Conservation (phyloP, 30 jellyfish, hydroid and myxozoan genomes). For the Hydractinia symbiolongicarpus region DNA sequence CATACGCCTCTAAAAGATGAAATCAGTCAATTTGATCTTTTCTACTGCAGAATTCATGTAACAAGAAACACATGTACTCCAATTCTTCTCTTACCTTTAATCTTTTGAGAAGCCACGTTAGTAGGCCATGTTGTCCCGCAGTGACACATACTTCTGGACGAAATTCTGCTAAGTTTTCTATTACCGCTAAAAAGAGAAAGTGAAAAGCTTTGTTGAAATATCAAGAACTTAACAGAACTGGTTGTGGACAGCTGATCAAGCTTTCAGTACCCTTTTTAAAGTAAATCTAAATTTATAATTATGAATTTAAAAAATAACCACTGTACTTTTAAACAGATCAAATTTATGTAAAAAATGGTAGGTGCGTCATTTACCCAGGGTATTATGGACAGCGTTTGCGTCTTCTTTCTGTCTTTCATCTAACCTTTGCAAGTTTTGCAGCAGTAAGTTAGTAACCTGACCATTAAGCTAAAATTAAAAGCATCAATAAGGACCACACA, state of each 20-base stretch:
- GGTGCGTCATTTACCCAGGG: slow-evolving; percentile 38
- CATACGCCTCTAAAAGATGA: slow-evolving; percentile 47
- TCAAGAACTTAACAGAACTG: no score
- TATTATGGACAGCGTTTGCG: slow-evolving; percentile 78
- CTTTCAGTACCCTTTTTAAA: no score
- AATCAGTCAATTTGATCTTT: not conserved
- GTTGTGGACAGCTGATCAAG: no score
- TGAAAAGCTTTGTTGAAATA: not conserved
- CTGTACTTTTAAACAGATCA: no score
- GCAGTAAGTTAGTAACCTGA: slow-evolving; percentile 60
- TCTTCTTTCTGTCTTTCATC: slow-evolving; percentile 85
- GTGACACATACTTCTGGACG: slow-evolving; percentile 63
- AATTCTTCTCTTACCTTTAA: slow-evolving; percentile 39
- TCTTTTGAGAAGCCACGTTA: slow-evolving; percentile 78
- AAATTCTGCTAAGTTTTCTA: slow-evolving; percentile 76
- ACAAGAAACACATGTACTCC: no score
- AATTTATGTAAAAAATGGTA: no score
- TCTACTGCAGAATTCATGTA: no score
- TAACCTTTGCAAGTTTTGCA: slow-evolving; percentile 63
- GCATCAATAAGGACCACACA: not conserved
- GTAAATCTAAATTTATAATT: no score
- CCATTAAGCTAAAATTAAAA: slow-evolving; percentile 49
- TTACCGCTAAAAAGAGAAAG: slow-evolving; percentile 44
- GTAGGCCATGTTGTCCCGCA: slow-evolving; percentile 93
- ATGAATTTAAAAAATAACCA: no score